Evolutionary conservation across 1,140 invertebrate species (phyloP).

Genomic region (Cataglyphis hispanica): DNA sequence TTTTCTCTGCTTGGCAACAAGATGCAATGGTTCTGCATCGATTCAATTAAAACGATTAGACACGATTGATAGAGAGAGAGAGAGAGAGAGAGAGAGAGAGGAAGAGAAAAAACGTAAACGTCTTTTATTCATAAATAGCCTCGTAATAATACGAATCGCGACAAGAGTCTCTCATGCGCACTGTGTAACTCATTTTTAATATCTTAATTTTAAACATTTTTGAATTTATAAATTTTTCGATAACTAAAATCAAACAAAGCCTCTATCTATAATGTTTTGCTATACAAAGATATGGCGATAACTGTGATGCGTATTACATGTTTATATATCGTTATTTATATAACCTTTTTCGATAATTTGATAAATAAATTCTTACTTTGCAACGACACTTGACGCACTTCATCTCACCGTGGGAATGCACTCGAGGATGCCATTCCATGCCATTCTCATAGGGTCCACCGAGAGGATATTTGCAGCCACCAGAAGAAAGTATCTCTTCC

Average conservation of each 20-base stretch:
- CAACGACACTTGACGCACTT: constrained; percentile 95
- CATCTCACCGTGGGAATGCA: constrained; percentile 93
- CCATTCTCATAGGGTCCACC: constrained; percentile 92
- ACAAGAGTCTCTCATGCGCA: not conserved
- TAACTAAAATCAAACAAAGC: no score
- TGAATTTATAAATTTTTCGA: no score
- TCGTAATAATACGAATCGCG: not conserved
- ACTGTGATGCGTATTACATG: no score
- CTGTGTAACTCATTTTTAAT: no score
- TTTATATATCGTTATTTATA: no score
- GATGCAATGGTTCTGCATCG: not conserved
- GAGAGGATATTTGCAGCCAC: constrained; percentile 92
- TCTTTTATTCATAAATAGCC: not conserved
- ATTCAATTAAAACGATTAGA: constrained; percentile 2
- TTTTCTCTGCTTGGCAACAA: constrained; percentile 58
- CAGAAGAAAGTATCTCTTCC: constrained; percentile 90
- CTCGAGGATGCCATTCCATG: constrained; percentile 93
- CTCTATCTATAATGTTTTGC: no score
- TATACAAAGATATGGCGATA: no score
- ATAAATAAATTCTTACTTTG: constrained; percentile 88
- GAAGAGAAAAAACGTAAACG: not conserved
- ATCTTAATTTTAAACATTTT: not conserved
- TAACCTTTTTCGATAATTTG: not conserved
- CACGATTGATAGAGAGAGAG: not conserved
- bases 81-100: no score